Conservation (phyloP, 2,797 vertebrate genomes). For the Myotis daubentonii region DNA sequence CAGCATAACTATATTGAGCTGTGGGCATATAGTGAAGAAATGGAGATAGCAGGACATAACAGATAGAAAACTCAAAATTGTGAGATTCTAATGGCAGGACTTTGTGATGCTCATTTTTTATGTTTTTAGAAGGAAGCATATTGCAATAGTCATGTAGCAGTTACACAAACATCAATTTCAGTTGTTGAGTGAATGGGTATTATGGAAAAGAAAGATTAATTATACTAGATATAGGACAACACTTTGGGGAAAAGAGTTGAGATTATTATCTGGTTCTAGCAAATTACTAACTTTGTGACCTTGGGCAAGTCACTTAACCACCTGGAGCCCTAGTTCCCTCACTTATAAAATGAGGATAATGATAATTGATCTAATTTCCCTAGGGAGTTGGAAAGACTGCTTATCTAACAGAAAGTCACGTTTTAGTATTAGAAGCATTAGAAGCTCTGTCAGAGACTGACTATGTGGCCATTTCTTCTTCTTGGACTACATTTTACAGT, state of each 20-base stretch:
- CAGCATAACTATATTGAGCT: neutral
- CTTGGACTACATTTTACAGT: neutral
- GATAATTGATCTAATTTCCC: constrained; percentile 69
- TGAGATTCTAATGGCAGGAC: neutral
- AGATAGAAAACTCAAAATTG: neutral
- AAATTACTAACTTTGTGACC: constrained; percentile 76
- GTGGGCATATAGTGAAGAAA: neutral
- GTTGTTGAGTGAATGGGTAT: constrained; percentile 27
- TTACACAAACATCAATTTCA: constrained; percentile 50
- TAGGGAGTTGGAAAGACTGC: neutral
- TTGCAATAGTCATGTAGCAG: neutral
- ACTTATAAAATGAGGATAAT: constrained; percentile 62
- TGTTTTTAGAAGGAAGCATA: neutral
- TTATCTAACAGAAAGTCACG: neutral
- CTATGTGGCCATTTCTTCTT: neutral
- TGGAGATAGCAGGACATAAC: too few species aligned
- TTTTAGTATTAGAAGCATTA: neutral
- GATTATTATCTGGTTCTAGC: constrained; percentile 58
- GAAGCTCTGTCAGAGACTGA: neutral
- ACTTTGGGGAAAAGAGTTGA: constrained; percentile 63
- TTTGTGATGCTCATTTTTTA: neutral
- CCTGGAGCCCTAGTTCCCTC: constrained; percentile 56
- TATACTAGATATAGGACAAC: constrained; percentile 75
- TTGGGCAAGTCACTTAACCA: constrained; percentile 79
- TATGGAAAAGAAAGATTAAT: constrained; percentile 71